These are phyloP conservation scores for Solenopsis fugax DNA, from an alignment of 1,140 invertebrate species.

Conservation along the genomic window DNA sequence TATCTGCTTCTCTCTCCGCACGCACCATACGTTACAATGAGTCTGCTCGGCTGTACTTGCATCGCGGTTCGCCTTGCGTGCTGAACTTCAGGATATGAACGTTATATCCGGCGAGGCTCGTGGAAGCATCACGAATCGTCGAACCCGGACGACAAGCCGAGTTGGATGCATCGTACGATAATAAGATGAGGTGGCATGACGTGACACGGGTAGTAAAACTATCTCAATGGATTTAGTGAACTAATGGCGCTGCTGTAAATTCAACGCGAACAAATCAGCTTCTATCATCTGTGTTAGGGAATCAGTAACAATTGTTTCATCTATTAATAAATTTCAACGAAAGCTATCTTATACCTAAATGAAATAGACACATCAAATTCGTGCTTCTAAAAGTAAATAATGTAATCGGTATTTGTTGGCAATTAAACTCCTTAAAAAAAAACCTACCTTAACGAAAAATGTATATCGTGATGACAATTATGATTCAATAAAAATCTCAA, in stretches of 20 bases:
- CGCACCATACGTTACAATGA: conserved; percentile 42
- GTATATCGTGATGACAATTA: background rate
- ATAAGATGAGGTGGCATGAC: background rate
- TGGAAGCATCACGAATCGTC: conserved; percentile 43
- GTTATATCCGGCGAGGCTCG: conserved; percentile 45
- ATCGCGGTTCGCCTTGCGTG: conserved; percentile 61
- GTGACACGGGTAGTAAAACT: background rate
- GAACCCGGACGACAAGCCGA: conserved; percentile 40
- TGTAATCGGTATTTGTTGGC: background rate
- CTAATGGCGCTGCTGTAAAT: background rate
- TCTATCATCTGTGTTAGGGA: background rate
- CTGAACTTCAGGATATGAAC: conserved; percentile 69
- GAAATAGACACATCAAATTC: background rate
- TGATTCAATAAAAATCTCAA: background rate
- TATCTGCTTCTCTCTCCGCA: conserved; percentile 20
- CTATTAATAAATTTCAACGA: background rate
- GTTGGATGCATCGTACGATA: background rate
- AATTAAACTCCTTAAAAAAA: background rate
- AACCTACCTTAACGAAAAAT: background rate
- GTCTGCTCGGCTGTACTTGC: background rate
- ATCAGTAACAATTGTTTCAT: background rate
- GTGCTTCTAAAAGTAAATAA: background rate
- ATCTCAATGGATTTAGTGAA: background rate
- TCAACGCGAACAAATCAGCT: background rate
- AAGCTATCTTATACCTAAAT: background rate